These are phyloP conservation scores for Phylloscopus trochiloides DNA, from an alignment of 2,113 vertebrate species.

Conservation along the genomic window DNA sequence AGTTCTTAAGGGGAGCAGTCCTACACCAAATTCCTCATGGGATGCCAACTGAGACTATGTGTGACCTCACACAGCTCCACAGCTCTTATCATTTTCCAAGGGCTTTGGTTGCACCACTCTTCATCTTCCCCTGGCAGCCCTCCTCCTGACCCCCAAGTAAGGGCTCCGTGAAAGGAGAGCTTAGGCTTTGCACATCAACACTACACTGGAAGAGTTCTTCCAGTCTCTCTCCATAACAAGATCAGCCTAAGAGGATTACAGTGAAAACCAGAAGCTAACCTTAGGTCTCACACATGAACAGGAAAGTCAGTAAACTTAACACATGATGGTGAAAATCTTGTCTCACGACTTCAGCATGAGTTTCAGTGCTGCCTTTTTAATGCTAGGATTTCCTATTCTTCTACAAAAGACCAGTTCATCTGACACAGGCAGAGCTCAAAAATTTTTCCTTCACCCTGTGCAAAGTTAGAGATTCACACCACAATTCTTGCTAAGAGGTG, in stretches of 20 bases:
- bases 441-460: neutral
- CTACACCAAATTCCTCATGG: neutral
- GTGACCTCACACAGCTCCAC: neutral
- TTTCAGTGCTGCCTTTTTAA: neutral
- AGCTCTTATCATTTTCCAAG: neutral
- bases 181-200: neutral
- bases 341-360: neutral
- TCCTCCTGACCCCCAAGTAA: neutral
- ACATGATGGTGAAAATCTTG: neutral
- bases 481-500: neutral
- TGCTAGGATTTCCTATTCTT: neutral
- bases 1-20: neutral
- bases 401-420: neutral
- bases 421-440: neutral
- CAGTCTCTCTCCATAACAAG: constrained; percentile 19
- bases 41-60: neutral
- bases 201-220: neutral
- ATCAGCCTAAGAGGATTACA: constrained; percentile 15
- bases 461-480: neutral
- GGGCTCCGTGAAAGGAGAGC: neutral
- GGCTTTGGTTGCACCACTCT: neutral
- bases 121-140: neutral
- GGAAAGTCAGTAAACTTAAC: neutral
- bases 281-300: neutral
- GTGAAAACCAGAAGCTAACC: constrained; percentile 28